Evolutionary conservation across 2,797 vertebrate species (phyloP).

Genomic region (Microcaecilia unicolor): DNA sequence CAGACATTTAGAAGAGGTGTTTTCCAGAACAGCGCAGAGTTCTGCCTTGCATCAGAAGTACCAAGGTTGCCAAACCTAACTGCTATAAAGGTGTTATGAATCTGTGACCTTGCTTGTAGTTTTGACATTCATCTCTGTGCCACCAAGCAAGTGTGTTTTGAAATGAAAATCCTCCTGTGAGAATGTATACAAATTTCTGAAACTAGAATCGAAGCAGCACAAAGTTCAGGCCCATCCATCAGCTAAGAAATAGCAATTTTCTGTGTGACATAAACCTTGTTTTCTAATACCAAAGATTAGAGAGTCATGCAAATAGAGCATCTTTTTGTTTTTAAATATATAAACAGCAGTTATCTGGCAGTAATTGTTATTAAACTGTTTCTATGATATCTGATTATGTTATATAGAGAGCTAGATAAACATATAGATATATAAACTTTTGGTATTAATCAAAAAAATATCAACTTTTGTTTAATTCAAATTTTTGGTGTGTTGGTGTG

Average conservation of each 20-base stretch:
- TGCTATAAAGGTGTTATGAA: conserved; percentile 5
- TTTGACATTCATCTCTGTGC: conserved; percentile 1
- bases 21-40: too few relatives aligned
- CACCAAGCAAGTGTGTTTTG: conserved; percentile 7
- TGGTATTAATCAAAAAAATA: conserved; percentile 32
- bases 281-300: conserved; percentile 33
- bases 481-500: conserved; percentile 42
- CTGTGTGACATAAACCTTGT: conserved; percentile 9
- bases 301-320: conserved; percentile 6
- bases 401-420: too few relatives aligned
- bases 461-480: conserved; percentile 31
- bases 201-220: conserved; percentile 30
- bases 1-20: too few relatives aligned
- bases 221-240: conserved; percentile 30
- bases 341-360: conserved; percentile 10
- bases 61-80: background rate
- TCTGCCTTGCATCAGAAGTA: conserved; percentile 10
- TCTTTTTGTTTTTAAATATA: conserved; percentile 13
- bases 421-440: conserved; percentile 5
- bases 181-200: conserved; percentile 34
- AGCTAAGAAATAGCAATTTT: conserved; percentile 30
- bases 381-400: conserved; percentile 5
- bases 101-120: conserved; percentile 5
- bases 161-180: conserved; percentile 5
- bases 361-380: conserved; percentile 22